Conservation (phyloP, 53 echinoderm and acorn worm genomes). For the Echinometra lucunter region DNA sequence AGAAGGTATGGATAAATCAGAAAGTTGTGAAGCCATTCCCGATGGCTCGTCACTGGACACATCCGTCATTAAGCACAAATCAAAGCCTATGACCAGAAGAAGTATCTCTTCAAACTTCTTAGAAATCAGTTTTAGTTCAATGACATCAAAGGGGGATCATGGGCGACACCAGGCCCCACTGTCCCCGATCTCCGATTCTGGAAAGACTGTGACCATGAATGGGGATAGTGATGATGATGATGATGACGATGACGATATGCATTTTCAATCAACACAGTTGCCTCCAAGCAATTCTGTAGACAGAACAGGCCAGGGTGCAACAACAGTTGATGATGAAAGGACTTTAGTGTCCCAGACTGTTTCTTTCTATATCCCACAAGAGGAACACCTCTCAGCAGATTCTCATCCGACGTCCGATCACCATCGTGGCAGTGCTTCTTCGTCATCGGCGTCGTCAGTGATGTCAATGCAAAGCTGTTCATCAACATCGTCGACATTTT, state of each 20-base stretch:
- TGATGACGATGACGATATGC: neutral
- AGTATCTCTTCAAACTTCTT: constrained; percentile 40
- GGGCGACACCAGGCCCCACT: neutral
- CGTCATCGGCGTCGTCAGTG: constrained; percentile 46
- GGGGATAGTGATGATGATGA: neutral
- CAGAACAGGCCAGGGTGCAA: neutral
- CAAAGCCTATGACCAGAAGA: constrained; percentile 1
- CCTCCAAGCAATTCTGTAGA: neutral
- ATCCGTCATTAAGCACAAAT: neutral
- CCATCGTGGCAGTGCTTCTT: neutral
- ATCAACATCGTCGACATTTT: too few relatives aligned
- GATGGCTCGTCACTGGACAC: neutral
- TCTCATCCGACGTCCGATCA: neutral
- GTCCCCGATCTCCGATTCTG: constrained; percentile 1
- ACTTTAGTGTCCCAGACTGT: neutral
- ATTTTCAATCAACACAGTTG: neutral
- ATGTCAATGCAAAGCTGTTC: neutral
- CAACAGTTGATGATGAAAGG: neutral
- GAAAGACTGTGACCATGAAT: neutral
- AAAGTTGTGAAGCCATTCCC: neutral
- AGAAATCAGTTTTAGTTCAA: constrained; percentile 19
- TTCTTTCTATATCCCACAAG: neutral
- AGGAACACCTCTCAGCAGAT: neutral
- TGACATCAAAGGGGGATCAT: neutral
- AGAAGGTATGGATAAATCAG: neutral